Conservation (phyloP, 2,113 vertebrate genomes). For the Perccottus glenii region DNA sequence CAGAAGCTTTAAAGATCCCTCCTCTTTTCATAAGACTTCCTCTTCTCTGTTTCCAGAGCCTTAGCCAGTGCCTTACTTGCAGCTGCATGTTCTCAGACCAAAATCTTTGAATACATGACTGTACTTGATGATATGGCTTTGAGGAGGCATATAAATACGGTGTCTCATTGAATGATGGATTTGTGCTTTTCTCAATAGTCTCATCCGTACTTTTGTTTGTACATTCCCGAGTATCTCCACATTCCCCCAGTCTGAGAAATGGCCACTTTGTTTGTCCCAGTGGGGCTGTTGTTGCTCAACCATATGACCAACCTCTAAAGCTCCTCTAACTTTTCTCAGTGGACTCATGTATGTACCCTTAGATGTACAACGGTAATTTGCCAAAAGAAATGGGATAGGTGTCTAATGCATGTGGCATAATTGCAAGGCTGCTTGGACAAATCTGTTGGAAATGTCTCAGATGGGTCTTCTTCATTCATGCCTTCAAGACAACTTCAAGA, state of each 20-base stretch:
- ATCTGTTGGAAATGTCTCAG: too few species aligned
- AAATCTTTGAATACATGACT: constrained; percentile 7
- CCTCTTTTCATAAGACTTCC: constrained; percentile 7
- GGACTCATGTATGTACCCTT: too few species aligned
- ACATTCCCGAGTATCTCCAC: constrained; percentile 48
- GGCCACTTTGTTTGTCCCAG: constrained; percentile 2
- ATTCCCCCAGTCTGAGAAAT: constrained; percentile 6
- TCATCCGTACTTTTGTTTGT: constrained; percentile 7
- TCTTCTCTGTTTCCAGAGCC: background rate
- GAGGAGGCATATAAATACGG: too few species aligned
- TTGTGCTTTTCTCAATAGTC: background rate
- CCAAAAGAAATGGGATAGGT: too few species aligned
- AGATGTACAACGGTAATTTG: too few species aligned
- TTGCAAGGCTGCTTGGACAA: too few species aligned
- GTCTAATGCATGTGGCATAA: too few species aligned
- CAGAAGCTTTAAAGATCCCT: background rate
- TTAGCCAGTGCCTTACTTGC: constrained; percentile 10
- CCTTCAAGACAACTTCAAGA: too few species aligned
- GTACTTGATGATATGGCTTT: constrained; percentile 5
- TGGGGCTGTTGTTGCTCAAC: background rate
- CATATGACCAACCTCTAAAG: background rate
- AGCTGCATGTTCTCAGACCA: constrained; percentile 22
- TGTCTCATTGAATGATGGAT: too few species aligned
- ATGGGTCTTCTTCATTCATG: too few species aligned
- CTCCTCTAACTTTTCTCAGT: too few species aligned